A percentile compares a stretch with the other conserved stretches of the same genome.
phyloP scores from a whole-genome alignment of 1,140 invertebrate species.

The roundworm (Caenorhabditis elegans) region DNA sequence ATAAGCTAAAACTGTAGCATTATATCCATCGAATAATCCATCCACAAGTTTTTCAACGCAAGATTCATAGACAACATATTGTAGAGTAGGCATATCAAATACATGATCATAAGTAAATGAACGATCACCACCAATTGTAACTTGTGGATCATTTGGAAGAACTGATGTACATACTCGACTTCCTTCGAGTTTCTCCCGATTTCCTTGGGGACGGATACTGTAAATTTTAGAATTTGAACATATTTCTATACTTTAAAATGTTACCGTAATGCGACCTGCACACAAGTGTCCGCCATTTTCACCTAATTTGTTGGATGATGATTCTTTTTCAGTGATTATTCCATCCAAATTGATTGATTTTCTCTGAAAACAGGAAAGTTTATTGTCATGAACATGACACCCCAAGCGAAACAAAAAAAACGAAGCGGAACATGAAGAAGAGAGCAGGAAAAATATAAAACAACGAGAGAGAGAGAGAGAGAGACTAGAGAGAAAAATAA shows the following conservation, averaged over 20 bases:
- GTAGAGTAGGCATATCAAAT: conserved; percentile 74
- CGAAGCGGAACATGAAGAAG: not conserved
- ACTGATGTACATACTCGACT: conserved; percentile 90
- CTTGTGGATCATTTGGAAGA: conserved; percentile 74
- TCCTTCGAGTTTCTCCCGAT: conserved; percentile 88
- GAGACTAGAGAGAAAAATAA: conserved; percentile 4
- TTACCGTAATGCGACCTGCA: not conserved
- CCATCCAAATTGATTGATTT: not conserved
- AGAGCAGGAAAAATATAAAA: not conserved
- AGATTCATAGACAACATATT: conserved; percentile 77
- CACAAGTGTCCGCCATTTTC: conserved; percentile 2
- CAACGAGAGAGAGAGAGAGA: not conserved
- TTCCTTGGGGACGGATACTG: conserved; percentile 89
- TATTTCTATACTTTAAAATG: too few relatives aligned
- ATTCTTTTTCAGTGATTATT: not conserved
- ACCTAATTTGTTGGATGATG: not conserved
- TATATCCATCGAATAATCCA: conserved; percentile 69
- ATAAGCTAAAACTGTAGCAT: conserved; percentile 71
- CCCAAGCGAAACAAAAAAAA: not conserved
- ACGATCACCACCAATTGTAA: conserved; percentile 81
- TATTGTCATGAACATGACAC: not conserved
- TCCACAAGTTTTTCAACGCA: conserved; percentile 77
- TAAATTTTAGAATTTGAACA: conserved; percentile 31
- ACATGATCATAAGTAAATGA: conserved; percentile 87
- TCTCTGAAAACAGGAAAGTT: not conserved